Base-by-base conservation (phyloP, 2,113 vertebrate genomes). In the Macquaria ambigua region DNA sequence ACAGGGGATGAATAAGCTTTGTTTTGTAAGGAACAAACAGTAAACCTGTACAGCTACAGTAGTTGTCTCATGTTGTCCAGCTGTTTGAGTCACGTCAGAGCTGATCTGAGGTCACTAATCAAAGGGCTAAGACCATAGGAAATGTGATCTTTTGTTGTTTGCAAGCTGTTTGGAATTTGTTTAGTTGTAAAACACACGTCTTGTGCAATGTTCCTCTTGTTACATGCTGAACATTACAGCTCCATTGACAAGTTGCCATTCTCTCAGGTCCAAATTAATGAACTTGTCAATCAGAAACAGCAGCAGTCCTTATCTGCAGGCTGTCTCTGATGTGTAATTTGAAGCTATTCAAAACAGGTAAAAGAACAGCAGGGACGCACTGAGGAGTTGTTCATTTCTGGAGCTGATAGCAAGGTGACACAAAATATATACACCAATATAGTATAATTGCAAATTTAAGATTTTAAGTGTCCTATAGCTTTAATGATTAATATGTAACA, bases 401-500 rank as follows among this genome's bases (percentile, higher is more conserved):
- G 20, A 70, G 62, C n/a, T 43, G 31, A 69, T 43, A 15, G 31
- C 39, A 81, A 46, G 20, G 48, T 46, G 21, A 67, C 39, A 37
- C 23, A 20, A 39, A 14, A 20, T 1, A n/a, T n/a, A n/a, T n/a
- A n/a, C n/a, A n/a, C 10, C 53, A 41, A 21, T 52, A 25, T 14
- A 14, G 1, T 18, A 39, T 62, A 37, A 37, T 21, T 9, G 14
- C 11, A 81, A 61, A 59, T 48, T 68, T 11, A 67, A 37, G 41
- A 67, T 67, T 64, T 52, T 21, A 39, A 41, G 14, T 58, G 69
- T 74, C 50, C 20, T 37, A 39, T 48, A 73, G 31, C 56, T 41
- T 82, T 28, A 59, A 71, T 90, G 56, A 92, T 68, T 79, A 39
- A 83, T 53, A 37, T 69, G 23, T n/a, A 59, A 86, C 67, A 41